A percentile compares a stretch with the other conserved stretches of the same genome.
Conservation (phyloP, 2,797 vertebrate species). For the Microchirus variegatus region DNA sequence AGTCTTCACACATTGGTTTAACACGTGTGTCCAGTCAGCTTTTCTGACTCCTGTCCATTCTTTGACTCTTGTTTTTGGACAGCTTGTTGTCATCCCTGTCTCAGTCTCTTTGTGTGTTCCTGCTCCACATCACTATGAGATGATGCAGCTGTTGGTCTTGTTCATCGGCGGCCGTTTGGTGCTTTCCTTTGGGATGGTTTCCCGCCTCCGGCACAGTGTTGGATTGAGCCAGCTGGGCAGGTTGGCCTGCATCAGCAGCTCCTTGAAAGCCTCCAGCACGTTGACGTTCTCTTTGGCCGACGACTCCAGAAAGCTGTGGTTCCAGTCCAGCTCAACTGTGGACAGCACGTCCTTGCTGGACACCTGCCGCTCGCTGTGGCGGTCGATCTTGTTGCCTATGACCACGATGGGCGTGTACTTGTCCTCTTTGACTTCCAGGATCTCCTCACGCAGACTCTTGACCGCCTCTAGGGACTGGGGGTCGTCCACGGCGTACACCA, state of each 20-base stretch:
- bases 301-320: conserved; percentile 86
- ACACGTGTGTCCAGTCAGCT: conserved; percentile 2
- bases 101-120: background rate
- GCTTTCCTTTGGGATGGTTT: conserved; percentile 84
- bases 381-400: conserved; percentile 89
- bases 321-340: conserved; percentile 89
- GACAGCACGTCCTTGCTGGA: conserved; percentile 79
- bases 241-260: conserved; percentile 87
- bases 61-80: background rate
- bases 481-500: conserved; percentile 88
- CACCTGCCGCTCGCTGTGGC: conserved; percentile 72
- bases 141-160: conserved; percentile 88
- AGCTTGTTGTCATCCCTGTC: conserved; percentile 1
- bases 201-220: conserved; percentile 77
- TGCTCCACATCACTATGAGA: conserved; percentile 75
- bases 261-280: conserved; percentile 86
- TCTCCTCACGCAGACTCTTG: conserved; percentile 86
- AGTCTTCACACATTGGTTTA: too few species aligned
- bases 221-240: conserved; percentile 85
- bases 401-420: conserved; percentile 88
- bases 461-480: conserved; percentile 83
- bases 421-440: conserved; percentile 89
- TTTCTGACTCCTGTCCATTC: conserved; percentile 11
- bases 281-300: conserved; percentile 90
- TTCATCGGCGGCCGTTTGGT: conserved; percentile 83